Evolutionary conservation across 2,113 vertebrate species (phyloP).

Genomic region (Leiothrix lutea): DNA sequence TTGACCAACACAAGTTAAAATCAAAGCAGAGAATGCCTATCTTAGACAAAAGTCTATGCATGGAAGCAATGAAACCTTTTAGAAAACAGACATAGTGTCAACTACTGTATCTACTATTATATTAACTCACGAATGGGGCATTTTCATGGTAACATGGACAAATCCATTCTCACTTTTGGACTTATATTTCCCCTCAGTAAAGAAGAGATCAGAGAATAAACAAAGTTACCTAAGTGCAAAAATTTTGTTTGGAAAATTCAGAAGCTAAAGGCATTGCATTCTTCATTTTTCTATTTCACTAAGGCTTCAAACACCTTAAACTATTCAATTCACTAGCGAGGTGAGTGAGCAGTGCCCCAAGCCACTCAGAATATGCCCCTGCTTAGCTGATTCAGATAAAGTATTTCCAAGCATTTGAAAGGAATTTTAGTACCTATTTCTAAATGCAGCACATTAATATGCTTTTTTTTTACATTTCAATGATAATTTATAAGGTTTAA

Average conservation of each 20-base stretch:
- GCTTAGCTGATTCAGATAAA: neutral
- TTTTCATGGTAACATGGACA: neutral
- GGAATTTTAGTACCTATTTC: neutral
- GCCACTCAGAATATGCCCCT: neutral
- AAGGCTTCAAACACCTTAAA: neutral
- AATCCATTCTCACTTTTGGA: neutral
- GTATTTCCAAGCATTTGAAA: neutral
- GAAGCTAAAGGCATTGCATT: neutral
- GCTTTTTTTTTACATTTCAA: neutral
- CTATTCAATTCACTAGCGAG: neutral
- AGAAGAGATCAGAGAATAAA: neutral
- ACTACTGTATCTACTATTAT: neutral
- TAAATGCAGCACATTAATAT: neutral
- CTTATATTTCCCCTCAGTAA: neutral
- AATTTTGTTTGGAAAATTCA: neutral
- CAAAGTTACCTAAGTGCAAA: neutral
- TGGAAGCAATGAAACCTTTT: neutral
- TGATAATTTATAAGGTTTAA: neutral
- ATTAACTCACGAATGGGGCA: fast-evolving
- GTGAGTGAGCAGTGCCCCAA: neutral
- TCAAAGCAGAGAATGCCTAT: neutral
- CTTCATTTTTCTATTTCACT: neutral
- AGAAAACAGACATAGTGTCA: neutral
- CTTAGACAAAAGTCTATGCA: neutral
- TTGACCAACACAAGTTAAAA: neutral